Evolutionary conservation across 2,888 invertebrate genomes (phyloP).

Genomic region (Tridacna gigas): DNA sequence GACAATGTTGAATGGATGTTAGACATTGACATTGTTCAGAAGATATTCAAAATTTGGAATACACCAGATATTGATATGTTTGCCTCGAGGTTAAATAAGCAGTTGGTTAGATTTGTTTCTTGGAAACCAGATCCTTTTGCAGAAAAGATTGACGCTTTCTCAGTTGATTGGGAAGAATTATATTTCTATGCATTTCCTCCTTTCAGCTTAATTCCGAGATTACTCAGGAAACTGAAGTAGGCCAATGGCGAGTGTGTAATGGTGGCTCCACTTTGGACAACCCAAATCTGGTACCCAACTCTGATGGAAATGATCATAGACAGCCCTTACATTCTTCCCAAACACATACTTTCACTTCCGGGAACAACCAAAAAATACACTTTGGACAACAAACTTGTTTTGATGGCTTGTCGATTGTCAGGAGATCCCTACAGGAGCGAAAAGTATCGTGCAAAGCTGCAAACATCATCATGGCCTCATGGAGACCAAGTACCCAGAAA

Average conservation of each 20-base stretch:
- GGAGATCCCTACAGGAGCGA: conserved; percentile 3
- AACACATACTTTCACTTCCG: conserved; percentile 11
- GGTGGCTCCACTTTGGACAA: conserved; percentile 34
- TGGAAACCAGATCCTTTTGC: conserved; percentile 36
- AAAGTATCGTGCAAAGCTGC: too few relatives aligned
- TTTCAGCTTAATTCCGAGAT: conserved; percentile 35
- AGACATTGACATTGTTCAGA: not conserved
- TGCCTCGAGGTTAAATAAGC: conserved; percentile 26
- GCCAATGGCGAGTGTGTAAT: conserved; percentile 31
- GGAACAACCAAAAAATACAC: conserved; percentile 31
- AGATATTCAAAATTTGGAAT: not conserved
- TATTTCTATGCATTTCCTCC: conserved; percentile 39
- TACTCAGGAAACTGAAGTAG: conserved; percentile 29
- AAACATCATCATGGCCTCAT: conserved; percentile 27
- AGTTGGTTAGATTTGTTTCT: conserved; percentile 22
- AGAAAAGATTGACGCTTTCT: conserved; percentile 32
- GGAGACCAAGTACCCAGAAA: conserved; percentile 25
- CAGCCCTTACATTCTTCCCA: conserved; percentile 15
- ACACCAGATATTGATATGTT: conserved; percentile 26
- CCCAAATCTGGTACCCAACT: conserved; percentile 25
- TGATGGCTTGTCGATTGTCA: conserved; percentile 36
- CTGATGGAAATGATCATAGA: conserved; percentile 24
- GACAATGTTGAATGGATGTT: conserved; percentile 36
- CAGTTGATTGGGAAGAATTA: conserved; percentile 20
- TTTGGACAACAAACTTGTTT: conserved; percentile 18